A percentile compares a stretch with the other conserved stretches of the same genome.
These are phyloP conservation scores for Conchocele bisecta DNA, from an alignment of 2,888 invertebrate genomes.

Conservation along the genomic window DNA sequence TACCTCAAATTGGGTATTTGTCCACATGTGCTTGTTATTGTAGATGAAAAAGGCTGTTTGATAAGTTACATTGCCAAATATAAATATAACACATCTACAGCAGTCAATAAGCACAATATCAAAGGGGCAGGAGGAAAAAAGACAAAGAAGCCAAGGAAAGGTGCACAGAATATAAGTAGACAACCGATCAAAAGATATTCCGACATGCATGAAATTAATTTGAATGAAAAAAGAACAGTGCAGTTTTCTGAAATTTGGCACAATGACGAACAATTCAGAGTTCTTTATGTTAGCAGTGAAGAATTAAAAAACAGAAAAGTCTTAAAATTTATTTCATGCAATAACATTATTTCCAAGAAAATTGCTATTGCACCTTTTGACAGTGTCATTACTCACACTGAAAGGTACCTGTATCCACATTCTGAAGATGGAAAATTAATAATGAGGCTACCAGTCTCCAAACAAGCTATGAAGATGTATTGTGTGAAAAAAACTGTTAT, in stretches of 20 bases:
- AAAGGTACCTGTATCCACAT: not conserved
- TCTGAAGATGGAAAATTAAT: not conserved
- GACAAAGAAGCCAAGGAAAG: conserved; percentile 21
- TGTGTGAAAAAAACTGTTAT: not conserved
- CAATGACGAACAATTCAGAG: not conserved
- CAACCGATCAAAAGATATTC: conserved; percentile 12
- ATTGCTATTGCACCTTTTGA: not conserved
- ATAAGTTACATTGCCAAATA: conserved; percentile 11
- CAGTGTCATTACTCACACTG: not conserved
- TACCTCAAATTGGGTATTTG: conserved; percentile 9
- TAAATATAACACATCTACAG: conserved; percentile 19
- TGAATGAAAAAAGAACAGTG: conserved; percentile 17
- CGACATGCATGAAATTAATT: conserved; percentile 4
- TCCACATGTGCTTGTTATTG: conserved; percentile 21
- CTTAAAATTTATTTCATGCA: too few species aligned
- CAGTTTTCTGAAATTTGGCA: conserved; percentile 23
- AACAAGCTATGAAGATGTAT: not conserved
- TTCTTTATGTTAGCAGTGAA: not conserved
- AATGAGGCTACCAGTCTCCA: not conserved
- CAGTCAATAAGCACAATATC: conserved; percentile 18
- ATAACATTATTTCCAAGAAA: not conserved
- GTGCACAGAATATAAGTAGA: conserved; percentile 16
- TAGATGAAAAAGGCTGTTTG: conserved; percentile 23
- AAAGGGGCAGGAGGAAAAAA: conserved; percentile 16
- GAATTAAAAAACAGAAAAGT: not conserved